Evolutionary conservation across 2,113 vertebrate species (phyloP).

Genomic region (Pandion haliaetus): DNA sequence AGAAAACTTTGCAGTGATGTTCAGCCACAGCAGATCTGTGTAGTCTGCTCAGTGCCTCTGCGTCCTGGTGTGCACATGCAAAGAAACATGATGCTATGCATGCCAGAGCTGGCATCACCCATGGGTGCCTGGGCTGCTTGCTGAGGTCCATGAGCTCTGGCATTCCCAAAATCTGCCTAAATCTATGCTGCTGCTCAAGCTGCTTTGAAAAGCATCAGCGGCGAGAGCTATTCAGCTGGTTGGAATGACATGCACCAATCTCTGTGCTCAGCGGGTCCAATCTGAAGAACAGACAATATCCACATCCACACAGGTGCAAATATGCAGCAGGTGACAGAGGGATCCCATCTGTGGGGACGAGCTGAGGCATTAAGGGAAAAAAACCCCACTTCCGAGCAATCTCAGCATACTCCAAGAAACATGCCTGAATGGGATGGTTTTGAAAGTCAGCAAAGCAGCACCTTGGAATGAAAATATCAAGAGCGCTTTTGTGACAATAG

Average conservation of each 20-base stretch:
- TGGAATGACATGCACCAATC: fast-evolving
- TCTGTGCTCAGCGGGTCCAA: fast-evolving
- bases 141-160: background rate
- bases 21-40: background rate
- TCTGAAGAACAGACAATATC: background rate
- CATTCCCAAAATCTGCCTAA: background rate
- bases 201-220: background rate
- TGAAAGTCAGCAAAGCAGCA: background rate
- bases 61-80: background rate
- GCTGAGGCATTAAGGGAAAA: background rate
- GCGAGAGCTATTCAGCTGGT: background rate
- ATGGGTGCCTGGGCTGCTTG: background rate
- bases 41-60: background rate
- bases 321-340: background rate
- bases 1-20: background rate
- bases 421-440: background rate
- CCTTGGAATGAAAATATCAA: background rate
- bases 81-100: background rate
- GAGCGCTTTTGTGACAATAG: background rate
- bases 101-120: background rate
- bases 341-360: background rate
- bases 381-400: too few relatives aligned
- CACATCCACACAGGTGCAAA: background rate
- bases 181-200: background rate
- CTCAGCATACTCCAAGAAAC: background rate